Percentiles rank a stretch among this genome's conserved stretches.
Conservation (phyloP, 2,888 invertebrate species). For the Leucophenga montana region DNA sequence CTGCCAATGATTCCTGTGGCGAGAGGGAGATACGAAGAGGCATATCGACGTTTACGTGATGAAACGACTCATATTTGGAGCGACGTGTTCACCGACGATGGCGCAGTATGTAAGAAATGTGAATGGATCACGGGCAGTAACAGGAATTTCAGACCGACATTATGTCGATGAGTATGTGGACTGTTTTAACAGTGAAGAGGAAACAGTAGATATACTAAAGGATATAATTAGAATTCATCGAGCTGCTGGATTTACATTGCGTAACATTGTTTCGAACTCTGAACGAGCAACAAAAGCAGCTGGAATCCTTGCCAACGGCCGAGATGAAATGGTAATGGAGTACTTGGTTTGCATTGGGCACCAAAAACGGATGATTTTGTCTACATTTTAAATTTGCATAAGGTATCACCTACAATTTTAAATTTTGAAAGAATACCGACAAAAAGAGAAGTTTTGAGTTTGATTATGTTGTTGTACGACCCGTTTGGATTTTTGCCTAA, state of each 20-base stretch:
- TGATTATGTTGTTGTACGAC: too few species aligned
- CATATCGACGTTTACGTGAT: constrained; percentile 29
- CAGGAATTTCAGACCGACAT: constrained; percentile 23
- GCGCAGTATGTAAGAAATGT: constrained; percentile 42
- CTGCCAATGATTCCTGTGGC: constrained; percentile 54
- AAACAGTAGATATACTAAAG: constrained; percentile 11
- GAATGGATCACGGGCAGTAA: constrained; percentile 26
- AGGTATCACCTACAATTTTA: too few species aligned
- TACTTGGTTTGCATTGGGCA: constrained; percentile 44
- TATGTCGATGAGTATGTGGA: constrained; percentile 36
- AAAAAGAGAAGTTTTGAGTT: too few species aligned
- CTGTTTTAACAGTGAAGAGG: constrained; percentile 22
- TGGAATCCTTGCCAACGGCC: too few species aligned
- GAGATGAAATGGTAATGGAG: too few species aligned
- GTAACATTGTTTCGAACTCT: too few species aligned
- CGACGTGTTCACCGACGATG: constrained; percentile 36
- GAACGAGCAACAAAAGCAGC: too few species aligned
- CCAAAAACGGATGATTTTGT: constrained; percentile 34
- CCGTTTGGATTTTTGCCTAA: constrained; percentile 31
- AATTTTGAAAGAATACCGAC: too few species aligned
- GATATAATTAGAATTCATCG: too few species aligned
- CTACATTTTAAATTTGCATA: background rate
- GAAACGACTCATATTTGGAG: too few species aligned
- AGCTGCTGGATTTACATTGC: too few species aligned
- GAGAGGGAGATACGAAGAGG: constrained; percentile 5